Base-by-base conservation (phyloP, 2,888 invertebrate species). In the Euproctis similis region DNA sequence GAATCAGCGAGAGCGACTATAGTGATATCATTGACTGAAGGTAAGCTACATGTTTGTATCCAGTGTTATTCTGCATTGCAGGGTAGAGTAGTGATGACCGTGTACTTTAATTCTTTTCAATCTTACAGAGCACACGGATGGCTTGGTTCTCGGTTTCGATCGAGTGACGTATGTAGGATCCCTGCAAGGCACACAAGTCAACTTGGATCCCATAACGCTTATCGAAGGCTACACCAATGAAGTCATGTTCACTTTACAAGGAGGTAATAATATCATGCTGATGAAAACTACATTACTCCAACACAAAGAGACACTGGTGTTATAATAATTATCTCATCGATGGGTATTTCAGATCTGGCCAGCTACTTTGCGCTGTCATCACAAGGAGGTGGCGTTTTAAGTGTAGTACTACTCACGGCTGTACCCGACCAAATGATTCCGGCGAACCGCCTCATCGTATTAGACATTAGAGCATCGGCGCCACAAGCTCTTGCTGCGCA, bases 151-250 rank as follows among this genome's bases (percentile, higher is more conserved):
- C 7, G 46, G 44, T 4, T 53, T 53, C 17, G 46, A 53, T 11
- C 32, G 34, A 26, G 25, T 39, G 5, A 35, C 27, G 8, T 53
- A 53, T 27, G 13, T 40, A 1, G 53, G 53, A 9, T 9, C 35
- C 0, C 32, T 47, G 8, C 31, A 35, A 19, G 35, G 35, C 10
- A 34, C 38, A 13, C 11, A 18, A 2, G 14, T 50, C 6, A 31
- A 28, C 8, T 32, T 63, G 24, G 38, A 41, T 10, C 33, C 51
- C 1, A 60, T 66, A 12, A 43, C 38, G 7, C 45, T 66, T 3
- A 45, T 25, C 4, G 47, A 53, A 31, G 63, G 59, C 23, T 57
- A 48, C 31, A 36, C 39, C 7, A 7, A 39, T 3, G 35, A 36
- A 12, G 59, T 66, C 2, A 8, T 24, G 6, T 59, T 60, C 25